phyloP scores from a whole-genome alignment of 2,113 vertebrate species.

The Pavo muticus region DNA sequence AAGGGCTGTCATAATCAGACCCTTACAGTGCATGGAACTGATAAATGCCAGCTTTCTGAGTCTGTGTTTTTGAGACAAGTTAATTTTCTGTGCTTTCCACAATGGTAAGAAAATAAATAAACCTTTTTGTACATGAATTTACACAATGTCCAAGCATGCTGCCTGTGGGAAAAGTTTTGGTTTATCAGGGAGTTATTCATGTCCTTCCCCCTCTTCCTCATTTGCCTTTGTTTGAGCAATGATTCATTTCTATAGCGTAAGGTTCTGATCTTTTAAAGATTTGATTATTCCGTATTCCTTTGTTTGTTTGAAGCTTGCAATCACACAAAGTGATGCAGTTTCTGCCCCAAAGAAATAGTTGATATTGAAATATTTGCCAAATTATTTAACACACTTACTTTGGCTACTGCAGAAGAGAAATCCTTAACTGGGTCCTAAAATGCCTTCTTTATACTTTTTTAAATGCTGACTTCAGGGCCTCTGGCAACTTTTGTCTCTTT shows the following conservation, averaged over 20 bases:
- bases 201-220: slow-evolving; percentile 18
- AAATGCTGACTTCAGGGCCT: not conserved
- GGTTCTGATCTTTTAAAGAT: slow-evolving; percentile 50
- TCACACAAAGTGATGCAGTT: slow-evolving; percentile 12
- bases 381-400: slow-evolving; percentile 19
- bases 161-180: slow-evolving; percentile 38
- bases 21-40: not conserved
- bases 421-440: not conserved
- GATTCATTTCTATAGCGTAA: slow-evolving; percentile 25
- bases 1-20: not conserved
- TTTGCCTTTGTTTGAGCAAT: slow-evolving; percentile 52
- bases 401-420: not conserved
- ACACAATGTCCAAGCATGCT: not conserved
- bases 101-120: slow-evolving; percentile 8
- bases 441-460: not conserved
- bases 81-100: not conserved
- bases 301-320: slow-evolving; percentile 24
- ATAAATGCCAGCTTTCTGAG: not conserved
- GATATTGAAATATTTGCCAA: slow-evolving; percentile 9
- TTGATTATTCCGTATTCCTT: slow-evolving; percentile 34
- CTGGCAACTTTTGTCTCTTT: not conserved
- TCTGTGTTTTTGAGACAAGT: not conserved
- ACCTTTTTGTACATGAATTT: not conserved
- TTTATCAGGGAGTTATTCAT: slow-evolving; percentile 3
- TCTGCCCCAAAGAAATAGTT: not conserved